Evolutionary conservation across 2,888 invertebrate genomes (phyloP), one percentile per base, ranked within the genome.

Genomic region (Eilema caniola): DNA sequence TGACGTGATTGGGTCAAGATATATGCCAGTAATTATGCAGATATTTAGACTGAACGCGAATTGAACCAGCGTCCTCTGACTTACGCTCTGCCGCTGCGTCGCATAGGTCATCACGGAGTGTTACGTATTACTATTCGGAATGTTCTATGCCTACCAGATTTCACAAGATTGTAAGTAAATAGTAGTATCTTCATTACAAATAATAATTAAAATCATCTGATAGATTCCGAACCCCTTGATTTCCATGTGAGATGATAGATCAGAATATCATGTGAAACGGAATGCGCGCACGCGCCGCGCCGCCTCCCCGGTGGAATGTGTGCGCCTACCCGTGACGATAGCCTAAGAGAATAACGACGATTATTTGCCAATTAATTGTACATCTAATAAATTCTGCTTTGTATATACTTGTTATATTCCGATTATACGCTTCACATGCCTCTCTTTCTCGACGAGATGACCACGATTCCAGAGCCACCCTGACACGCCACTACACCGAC

Each of bases 191-290:
- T 28, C 57, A 24, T 25, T 37, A 60, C 16, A 33, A 41, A 25
- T 64, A 57, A 69, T 63, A 31, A 64, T 60, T 41, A 53, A 31
- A 23, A 68, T 67, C 28, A 67, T 78, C 71, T 81, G 75, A 66
- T 77, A 79, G 76, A 80, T 81, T 75, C 72, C 57, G 56, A 75
- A 65, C 73, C 70, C 76, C 70, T 74, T 73, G 61, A 86, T 90
- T 87, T 86, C 86, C 87, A 88, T 89, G 85, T 78, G 79, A 83
- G 79, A 78, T 80, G 81, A 79, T 78, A 81, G 80, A 84, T 87
- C 84, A 80, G 75, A 83, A 82, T 85, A 85, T 86, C 84, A 90
- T 92, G 95, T 94, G 95, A 95, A 95, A 95, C 94, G 95, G 95
- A 91, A 95, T 95, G 91, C 82, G 87, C 72, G 80, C 85, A 82